A percentile compares a stretch with the other conserved stretches of the same genome.
Conservation (phyloP, 37 sponge, comb jelly and placozoan genomes). For the Mnemiopsis leidyi region DNA sequence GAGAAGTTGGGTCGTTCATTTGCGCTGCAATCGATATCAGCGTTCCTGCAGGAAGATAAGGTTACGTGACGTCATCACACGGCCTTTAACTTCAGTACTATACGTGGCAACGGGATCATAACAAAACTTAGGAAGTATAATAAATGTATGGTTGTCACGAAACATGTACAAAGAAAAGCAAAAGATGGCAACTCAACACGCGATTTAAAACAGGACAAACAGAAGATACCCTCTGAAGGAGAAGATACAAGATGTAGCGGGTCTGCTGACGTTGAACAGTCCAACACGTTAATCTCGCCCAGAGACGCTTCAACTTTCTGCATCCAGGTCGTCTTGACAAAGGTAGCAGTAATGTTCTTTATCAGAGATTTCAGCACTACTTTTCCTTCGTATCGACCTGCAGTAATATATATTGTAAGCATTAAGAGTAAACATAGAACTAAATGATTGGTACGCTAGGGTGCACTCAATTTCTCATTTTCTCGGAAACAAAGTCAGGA, state of each 20-base stretch:
- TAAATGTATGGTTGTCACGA: too few species aligned
- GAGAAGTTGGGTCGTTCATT: conserved; percentile 41
- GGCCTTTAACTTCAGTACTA: too few species aligned
- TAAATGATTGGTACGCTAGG: too few species aligned
- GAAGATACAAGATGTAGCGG: conserved; percentile 16
- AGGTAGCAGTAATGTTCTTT: conserved; percentile 18
- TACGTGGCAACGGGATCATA: too few species aligned
- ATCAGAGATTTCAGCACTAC: conserved; percentile 17
- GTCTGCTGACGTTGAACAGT: not conserved
- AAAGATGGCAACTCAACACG: too few species aligned
- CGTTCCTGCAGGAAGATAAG: conserved; percentile 4
- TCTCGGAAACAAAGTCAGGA: too few species aligned
- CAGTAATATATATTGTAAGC: not conserved
- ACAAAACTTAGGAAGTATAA: too few species aligned
- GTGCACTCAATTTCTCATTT: too few species aligned
- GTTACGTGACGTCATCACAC: not conserved
- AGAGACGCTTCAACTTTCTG: conserved; percentile 40
- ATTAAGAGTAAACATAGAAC: not conserved
- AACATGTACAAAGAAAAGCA: too few species aligned
- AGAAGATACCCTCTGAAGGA: conserved; percentile 20
- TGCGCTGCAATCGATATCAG: conserved; percentile 62
- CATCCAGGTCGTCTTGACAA: conserved; percentile 59
- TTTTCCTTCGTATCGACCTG: conserved; percentile 46
- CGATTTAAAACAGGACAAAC: too few species aligned
- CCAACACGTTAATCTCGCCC: conserved; percentile 49